Evolutionary conservation across 1,140 invertebrate species (phyloP).

Genomic region (Coptotermes formosanus): DNA sequence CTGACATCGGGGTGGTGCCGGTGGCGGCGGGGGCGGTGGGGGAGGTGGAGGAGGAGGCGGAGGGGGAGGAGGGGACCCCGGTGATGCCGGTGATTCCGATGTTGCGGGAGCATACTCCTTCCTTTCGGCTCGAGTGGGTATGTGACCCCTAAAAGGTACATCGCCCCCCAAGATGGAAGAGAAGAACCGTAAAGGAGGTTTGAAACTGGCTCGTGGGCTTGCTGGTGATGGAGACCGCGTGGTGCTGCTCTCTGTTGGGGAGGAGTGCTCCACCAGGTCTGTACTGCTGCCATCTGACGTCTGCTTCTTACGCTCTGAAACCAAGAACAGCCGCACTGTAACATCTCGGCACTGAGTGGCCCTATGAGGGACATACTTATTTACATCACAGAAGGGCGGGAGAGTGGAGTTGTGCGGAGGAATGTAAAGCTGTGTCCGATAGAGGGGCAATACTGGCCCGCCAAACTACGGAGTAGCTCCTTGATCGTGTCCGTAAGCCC

Average conservation of each 20-base stretch:
- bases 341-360: no score
- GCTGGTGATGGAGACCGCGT: constrained; percentile 30
- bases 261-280: neutral
- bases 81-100: constrained; percentile 5
- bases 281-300: neutral
- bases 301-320: neutral
- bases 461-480: no score
- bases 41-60: constrained; percentile 45
- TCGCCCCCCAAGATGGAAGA: constrained; percentile 75
- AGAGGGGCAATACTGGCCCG: no score
- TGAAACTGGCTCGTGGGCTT: constrained; percentile 33
- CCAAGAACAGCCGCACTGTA: no score
- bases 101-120: constrained; percentile 72
- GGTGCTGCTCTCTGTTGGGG: constrained; percentile 32
- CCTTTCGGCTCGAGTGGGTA: constrained; percentile 72
- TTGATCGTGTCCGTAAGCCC: no score
- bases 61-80: constrained; percentile 50
- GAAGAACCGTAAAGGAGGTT: constrained; percentile 61
- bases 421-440: no score
- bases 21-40: constrained; percentile 30
- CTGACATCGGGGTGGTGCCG: constrained; percentile 35
- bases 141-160: constrained; percentile 68
- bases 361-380: no score
- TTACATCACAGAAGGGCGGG: no score
- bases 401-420: no score